Percentiles rank a stretch among this genome's conserved stretches.
Conservation (phyloP, 2,888 invertebrate species). For the Chorisops tibialis region DNA sequence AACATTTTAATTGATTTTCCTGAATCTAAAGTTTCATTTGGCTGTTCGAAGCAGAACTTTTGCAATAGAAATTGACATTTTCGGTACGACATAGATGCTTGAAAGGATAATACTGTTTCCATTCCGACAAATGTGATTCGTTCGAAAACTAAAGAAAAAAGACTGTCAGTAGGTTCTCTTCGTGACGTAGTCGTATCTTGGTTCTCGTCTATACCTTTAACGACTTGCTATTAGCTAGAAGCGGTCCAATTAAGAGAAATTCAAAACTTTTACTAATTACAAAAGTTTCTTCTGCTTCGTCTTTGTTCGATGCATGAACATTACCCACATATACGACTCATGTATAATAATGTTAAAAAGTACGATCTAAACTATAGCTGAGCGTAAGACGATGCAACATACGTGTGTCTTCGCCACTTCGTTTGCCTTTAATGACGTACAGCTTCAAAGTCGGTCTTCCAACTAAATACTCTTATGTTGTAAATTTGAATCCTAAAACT, state of each 20-base stretch:
- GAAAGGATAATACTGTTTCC: too few species aligned
- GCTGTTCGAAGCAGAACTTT: too few species aligned
- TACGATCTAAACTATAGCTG: too few species aligned
- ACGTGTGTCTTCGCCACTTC: constrained; percentile 29
- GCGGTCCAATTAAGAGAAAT: constrained; percentile 34
- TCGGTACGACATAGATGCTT: too few species aligned
- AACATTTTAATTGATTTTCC: too few species aligned
- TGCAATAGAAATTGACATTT: too few species aligned
- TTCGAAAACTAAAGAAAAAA: too few species aligned
- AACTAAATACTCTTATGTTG: constrained; percentile 30
- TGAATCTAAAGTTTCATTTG: too few species aligned
- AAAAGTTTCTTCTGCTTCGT: constrained; percentile 29
- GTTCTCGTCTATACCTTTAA: constrained; percentile 5
- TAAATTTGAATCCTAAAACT: constrained; percentile 20
- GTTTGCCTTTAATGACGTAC: constrained; percentile 28
- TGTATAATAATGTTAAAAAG: neutral
- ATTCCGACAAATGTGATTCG: too few species aligned
- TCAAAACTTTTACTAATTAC: constrained; percentile 34
- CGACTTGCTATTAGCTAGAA: constrained; percentile 30
- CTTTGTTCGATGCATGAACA: constrained; percentile 20
- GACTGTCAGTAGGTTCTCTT: too few species aligned
- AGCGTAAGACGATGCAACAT: neutral
- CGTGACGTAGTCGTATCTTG: too few species aligned
- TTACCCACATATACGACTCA: neutral
- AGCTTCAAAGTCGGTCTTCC: constrained; percentile 32